These are phyloP conservation scores for Smithornis capensis DNA, from an alignment of 2,113 vertebrate species.

Conservation along the genomic window DNA sequence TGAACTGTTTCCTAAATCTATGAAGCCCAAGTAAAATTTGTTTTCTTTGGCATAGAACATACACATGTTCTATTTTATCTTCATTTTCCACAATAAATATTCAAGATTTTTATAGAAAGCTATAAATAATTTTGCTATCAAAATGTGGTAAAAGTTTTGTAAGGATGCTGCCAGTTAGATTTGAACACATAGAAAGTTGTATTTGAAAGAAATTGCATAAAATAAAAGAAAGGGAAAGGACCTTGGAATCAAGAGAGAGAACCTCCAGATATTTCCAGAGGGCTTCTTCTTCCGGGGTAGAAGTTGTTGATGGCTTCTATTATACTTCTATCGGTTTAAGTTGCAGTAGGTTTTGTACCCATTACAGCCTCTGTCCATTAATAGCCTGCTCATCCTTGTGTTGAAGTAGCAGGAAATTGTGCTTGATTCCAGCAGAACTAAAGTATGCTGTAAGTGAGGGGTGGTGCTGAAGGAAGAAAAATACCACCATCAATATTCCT, in stretches of 20 bases:
- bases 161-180: background rate
- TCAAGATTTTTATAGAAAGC: background rate
- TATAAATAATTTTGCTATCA: background rate
- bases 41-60: constrained; percentile 16
- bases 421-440: background rate
- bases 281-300: background rate
- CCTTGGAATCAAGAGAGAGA: background rate
- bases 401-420: background rate
- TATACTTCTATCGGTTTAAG: background rate
- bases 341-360: background rate
- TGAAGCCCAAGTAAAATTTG: background rate
- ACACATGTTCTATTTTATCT: background rate
- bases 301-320: background rate
- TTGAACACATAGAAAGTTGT: background rate
- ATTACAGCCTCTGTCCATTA: background rate
- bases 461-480: background rate
- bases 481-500: background rate
- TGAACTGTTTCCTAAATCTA: background rate
- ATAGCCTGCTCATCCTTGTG: background rate
- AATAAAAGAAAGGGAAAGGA: background rate
- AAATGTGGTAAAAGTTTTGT: background rate
- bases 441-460: background rate
- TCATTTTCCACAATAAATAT: background rate
- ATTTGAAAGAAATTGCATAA: background rate
- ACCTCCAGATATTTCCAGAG: background rate